Evolutionary conservation across 2,797 vertebrate species (phyloP).

Genomic region (Vultur gryphus): DNA sequence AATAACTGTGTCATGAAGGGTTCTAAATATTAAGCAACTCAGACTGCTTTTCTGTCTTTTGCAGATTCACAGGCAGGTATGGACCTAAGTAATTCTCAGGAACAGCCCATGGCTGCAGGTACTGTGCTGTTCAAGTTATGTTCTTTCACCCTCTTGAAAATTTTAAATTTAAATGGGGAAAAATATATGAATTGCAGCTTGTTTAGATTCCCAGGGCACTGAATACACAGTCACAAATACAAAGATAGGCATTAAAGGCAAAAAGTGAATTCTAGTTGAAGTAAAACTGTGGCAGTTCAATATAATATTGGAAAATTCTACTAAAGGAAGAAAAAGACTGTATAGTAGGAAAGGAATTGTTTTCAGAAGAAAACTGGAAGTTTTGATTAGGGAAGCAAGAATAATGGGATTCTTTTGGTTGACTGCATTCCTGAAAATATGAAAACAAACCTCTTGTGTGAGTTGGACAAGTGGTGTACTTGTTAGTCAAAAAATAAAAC

Average conservation of each 20-base stretch:
- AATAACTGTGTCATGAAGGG: fast-evolving
- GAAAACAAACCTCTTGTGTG: not conserved
- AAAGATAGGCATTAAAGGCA: not conserved
- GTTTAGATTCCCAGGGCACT: not conserved
- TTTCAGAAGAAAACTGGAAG: not conserved
- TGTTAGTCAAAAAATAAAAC: not conserved
- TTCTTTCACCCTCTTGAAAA: not conserved
- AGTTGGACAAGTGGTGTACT: not conserved
- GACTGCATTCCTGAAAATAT: not conserved
- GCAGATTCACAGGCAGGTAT: slow-evolving; percentile 63
- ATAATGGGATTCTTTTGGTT: slow-evolving; percentile 14
- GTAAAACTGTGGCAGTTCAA: not conserved
- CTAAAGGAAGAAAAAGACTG: not conserved
- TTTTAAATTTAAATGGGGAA: not conserved
- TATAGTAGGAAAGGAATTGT: not conserved
- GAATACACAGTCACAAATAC: not conserved
- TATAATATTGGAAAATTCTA: not conserved
- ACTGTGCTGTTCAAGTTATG: not conserved
- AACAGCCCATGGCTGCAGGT: slow-evolving; percentile 70
- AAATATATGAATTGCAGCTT: not conserved
- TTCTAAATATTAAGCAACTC: not conserved
- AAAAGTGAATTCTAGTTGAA: not conserved
- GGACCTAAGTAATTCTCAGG: slow-evolving; percentile 71
- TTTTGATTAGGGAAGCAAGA: slow-evolving; percentile 12
- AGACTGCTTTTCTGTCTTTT: slow-evolving; percentile 20